Conservation (phyloP, 2,113 vertebrate species). For the Xiphophorus maculatus region DNA sequence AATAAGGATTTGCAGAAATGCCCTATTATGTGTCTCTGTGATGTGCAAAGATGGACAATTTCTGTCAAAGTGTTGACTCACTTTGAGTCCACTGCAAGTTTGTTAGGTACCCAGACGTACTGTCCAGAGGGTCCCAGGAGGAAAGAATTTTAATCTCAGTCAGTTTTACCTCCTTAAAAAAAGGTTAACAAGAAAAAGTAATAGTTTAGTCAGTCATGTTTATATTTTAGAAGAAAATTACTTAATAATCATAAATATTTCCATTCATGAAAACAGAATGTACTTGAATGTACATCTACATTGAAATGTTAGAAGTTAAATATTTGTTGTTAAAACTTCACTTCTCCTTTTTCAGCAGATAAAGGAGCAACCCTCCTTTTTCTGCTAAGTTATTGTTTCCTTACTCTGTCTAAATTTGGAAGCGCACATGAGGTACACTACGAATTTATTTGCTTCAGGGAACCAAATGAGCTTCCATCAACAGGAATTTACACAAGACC, state of each 20-base stretch:
- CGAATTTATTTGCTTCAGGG: conserved; percentile 69
- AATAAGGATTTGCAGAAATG: conserved; percentile 40
- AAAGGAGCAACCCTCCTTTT: not conserved
- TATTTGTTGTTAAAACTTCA: too few relatives aligned
- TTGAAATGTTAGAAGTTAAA: too few relatives aligned
- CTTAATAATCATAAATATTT: not conserved
- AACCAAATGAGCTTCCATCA: conserved; percentile 68
- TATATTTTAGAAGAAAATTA: not conserved
- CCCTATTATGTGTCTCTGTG: conserved; percentile 21
- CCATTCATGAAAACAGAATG: not conserved
- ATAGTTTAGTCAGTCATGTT: too few relatives aligned
- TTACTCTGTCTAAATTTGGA: conserved; percentile 46
- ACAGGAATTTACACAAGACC: conserved; percentile 65
- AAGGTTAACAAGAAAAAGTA: not conserved
- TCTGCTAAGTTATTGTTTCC: conserved; percentile 47
- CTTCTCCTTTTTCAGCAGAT: too few relatives aligned
- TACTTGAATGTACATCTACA: too few relatives aligned
- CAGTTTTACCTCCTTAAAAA: not conserved
- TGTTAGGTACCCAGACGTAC: not conserved
- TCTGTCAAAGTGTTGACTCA: not conserved
- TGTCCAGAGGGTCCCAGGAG: not conserved
- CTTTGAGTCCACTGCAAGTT: not conserved
- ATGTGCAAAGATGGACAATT: conserved; percentile 37
- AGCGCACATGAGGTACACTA: conserved; percentile 56
- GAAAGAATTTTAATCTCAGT: not conserved